Evolutionary conservation across 2,113 vertebrate genomes (phyloP).

Genomic region (Chionis minor): DNA sequence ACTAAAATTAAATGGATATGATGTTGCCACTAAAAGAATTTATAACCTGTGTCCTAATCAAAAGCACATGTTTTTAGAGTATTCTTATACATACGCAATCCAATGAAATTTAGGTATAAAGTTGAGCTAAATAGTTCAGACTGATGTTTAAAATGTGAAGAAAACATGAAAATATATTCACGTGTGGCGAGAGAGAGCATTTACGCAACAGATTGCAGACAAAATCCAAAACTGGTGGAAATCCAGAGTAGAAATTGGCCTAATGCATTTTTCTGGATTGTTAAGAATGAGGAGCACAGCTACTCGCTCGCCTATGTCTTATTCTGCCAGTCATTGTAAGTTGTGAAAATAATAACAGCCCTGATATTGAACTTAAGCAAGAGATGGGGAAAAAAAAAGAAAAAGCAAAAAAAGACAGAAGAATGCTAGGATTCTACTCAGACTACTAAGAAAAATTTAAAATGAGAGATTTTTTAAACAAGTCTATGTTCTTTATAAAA

Average conservation of each 20-base stretch:
- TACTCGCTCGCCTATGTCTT: not conserved
- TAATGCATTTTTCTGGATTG: not conserved
- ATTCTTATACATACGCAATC: not conserved
- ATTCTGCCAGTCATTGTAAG: not conserved
- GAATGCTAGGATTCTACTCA: not conserved
- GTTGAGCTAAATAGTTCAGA: not conserved
- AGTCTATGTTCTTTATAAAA: not conserved
- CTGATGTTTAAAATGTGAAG: not conserved
- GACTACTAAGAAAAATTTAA: not conserved
- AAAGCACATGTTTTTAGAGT: not conserved
- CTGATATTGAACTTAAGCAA: not conserved
- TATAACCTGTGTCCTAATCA: not conserved
- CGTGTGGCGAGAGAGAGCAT: not conserved
- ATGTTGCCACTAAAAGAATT: not conserved
- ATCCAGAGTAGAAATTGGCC: not conserved
- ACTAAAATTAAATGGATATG: not conserved
- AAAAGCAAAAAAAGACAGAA: not conserved
- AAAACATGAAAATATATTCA: not conserved
- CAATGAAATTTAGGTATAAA: not conserved
- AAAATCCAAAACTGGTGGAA: not conserved
- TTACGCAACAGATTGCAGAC: not conserved
- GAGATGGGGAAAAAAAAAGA: fast-evolving
- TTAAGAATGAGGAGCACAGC: not conserved
- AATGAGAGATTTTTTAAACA: not conserved
- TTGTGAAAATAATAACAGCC: not conserved